Evolutionary conservation across 2,113 vertebrate genomes (phyloP), one percentile per base, ranked within the genome.

Genomic region (Oncorhynchus clarkii): DNA sequence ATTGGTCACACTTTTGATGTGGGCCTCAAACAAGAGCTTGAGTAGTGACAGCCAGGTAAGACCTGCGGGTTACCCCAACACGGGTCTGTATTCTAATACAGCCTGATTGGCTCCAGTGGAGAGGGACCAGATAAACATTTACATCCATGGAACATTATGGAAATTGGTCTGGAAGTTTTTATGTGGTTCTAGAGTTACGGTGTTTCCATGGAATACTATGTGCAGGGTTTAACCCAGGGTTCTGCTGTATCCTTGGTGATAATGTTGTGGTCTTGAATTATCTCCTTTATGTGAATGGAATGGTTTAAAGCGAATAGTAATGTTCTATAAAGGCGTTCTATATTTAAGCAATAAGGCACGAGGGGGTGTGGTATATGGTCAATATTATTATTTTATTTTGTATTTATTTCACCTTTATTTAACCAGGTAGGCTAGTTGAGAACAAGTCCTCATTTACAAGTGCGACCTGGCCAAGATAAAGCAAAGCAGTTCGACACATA

Each of bases 101-200:
- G 66, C 29, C 85, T 88, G 87, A 90, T 59, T 75, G 74, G 90
- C 89, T 90, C 82, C 89, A 89, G 34, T 83, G 87, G 86, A 91
- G 89, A 89, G 69, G 64, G 75, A 88, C 88, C 84, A 90, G 89
- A 90, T 90, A 90, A 92, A 91, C 88, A 88, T 65, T 81, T 85
- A 79, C 83, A 84, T 89, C 89, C 81, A 82, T 16, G 79, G 64
- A 81, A 78, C 82, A 83, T 82, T 82, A 70, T 70, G 88, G 84
- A 84, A 82, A 89, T 80, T 67, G 57, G 82, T 87, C 86, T 76
- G 80, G 79, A 87, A 85, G 87, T 89, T 86, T 76, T 84, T 77
- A 82, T 84, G 82, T 82, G 78, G 88, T 85, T 80, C 80, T 78
- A 65, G 80, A 85, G 86, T 88, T 83, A 74, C 80, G 62, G 86